phyloP scores from a whole-genome alignment of 2,113 vertebrate genomes.

The Scartelaos histophorus region DNA sequence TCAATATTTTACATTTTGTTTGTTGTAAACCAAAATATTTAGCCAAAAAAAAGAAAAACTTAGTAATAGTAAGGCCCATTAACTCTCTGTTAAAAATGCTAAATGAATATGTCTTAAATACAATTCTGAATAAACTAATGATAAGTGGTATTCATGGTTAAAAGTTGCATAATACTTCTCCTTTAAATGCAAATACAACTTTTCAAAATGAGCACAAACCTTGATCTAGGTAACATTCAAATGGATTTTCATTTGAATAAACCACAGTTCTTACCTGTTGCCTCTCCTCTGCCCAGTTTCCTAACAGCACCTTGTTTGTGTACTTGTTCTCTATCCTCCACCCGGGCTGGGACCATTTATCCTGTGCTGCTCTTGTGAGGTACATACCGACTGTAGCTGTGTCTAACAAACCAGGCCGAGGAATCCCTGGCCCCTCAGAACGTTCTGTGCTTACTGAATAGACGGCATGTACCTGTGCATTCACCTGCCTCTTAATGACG shows the following conservation, averaged over 20 bases:
- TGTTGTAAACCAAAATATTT: no score
- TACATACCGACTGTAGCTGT: slow-evolving; percentile 23
- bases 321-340: slow-evolving; percentile 77
- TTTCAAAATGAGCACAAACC: neutral
- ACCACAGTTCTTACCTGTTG: slow-evolving; percentile 64
- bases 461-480: slow-evolving; percentile 23
- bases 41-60: no score
- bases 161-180: neutral
- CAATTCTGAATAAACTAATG: no score
- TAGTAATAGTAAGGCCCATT: no score
- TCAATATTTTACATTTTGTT: no score
- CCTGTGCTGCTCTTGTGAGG: neutral
- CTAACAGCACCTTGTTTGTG: slow-evolving; percentile 73
- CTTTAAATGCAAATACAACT: neutral
- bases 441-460: slow-evolving; percentile 26
- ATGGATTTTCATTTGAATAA: no score
- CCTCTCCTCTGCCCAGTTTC: slow-evolving; percentile 83
- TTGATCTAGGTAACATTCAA: no score
- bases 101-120: no score
- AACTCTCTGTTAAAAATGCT: no score
- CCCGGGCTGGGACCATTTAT: slow-evolving; percentile 68
- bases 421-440: slow-evolving; percentile 13
- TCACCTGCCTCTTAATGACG: slow-evolving; percentile 38
- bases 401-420: slow-evolving; percentile 9
- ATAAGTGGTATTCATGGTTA: no score